Base-by-base conservation (phyloP, 2,888 invertebrate genomes). In the Cepaea hortensis region DNA sequence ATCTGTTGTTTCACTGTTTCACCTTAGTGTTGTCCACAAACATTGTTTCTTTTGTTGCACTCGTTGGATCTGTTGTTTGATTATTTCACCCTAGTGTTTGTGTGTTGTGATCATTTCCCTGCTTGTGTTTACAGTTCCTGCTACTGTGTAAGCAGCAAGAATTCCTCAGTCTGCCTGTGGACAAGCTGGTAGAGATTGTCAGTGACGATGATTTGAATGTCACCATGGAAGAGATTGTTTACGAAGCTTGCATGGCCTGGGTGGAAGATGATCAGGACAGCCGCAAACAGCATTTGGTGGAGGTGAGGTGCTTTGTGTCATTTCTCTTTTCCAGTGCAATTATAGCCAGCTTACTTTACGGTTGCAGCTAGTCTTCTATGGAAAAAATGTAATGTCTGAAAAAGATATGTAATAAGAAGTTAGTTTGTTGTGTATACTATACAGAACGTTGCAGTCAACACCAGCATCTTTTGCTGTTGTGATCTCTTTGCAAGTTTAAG, bases 151-250 rank as follows among this genome's bases (percentile, higher is more conserved):
- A 90, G 35, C 92, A 93, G 87, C 92, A 91, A 35, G 93, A 94
- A 88, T 94, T 94, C 87, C 89, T 93, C 50, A 88, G 88, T 2
- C 90, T 94, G 11, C 94, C 94, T 9, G 90, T 91, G 6, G 94
- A 94, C 88, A 93, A 93, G 88, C 89, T 94, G 35, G 91, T 92
- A 15, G 93, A 94, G 87, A 93, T 94, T n/a, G 89, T 93, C 35
- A 90, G 91, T 61, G 93, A 93, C 87, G 93, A 93, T 87, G 91
- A 92, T 46, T 90, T 94, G 48, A 93, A 92, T 85, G 93, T 94
- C 3, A 87, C 90, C 6, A 88, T 89, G 73, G 94, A 94, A 85
- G 93, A 93, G 82, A 91, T 88, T 9, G 92, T 94, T 0, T 94
- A 92, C 87, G 93, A 93, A 81, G 93, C 94, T 2, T 93, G 93